Percentiles rank a stretch among this genome's conserved stretches.
Evolutionary conservation across 2,888 invertebrate genomes (phyloP).

Genomic region (Orchesella flavescens): DNA sequence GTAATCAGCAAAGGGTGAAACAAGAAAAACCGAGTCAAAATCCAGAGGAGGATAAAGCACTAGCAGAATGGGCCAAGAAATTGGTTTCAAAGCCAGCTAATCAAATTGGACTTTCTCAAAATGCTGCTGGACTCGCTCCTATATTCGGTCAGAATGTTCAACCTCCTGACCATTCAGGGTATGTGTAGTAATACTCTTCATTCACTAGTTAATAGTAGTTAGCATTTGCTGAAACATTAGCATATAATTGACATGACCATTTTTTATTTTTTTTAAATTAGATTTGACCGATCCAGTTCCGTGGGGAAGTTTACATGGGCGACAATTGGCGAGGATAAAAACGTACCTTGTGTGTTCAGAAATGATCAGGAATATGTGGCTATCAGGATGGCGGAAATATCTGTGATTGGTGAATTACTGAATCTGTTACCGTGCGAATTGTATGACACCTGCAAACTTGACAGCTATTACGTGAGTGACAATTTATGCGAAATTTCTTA

Average conservation of each 20-base stretch:
- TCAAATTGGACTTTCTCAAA: constrained; percentile 47
- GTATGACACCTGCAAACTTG: constrained; percentile 62
- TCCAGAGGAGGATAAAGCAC: constrained; percentile 62
- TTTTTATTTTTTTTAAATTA: constrained; percentile 38
- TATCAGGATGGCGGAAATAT: constrained; percentile 94
- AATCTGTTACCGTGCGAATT: constrained; percentile 69
- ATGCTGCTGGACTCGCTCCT: constrained; percentile 5
- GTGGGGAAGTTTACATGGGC: constrained; percentile 69
- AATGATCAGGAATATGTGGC: constrained; percentile 90
- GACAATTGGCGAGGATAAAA: constrained; percentile 72
- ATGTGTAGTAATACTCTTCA: too few species aligned
- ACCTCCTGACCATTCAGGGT: constrained; percentile 57
- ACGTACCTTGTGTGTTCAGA: constrained; percentile 89
- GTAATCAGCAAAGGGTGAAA: neutral
- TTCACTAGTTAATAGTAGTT: too few species aligned
- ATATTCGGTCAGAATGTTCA: constrained; percentile 30
- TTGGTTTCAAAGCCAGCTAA: constrained; percentile 58
- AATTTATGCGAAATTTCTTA: neutral
- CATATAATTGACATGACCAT: neutral
- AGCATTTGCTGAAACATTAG: too few species aligned
- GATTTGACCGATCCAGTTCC: constrained; percentile 69
- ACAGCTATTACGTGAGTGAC: constrained; percentile 61
- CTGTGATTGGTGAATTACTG: constrained; percentile 76
- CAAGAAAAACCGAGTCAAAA: constrained; percentile 15
- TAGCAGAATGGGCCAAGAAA: constrained; percentile 70